Evolutionary conservation across 2,113 vertebrate genomes (phyloP).

Genomic region (Stegastes partitus): DNA sequence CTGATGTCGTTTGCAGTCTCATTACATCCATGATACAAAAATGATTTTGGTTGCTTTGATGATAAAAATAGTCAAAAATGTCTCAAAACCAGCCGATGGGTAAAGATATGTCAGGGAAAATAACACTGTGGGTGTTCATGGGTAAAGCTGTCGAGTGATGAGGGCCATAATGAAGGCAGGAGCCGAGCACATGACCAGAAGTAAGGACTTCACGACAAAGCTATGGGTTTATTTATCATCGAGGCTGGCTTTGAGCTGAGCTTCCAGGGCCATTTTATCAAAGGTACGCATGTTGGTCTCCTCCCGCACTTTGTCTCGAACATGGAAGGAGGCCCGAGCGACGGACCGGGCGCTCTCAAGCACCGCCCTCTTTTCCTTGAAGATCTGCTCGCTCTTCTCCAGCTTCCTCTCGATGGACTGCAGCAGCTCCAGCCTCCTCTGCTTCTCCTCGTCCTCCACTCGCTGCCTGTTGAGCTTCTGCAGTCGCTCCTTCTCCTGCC

Average conservation of each 20-base stretch:
- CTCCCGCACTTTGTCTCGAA: slow-evolving; percentile 94
- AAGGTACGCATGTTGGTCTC: slow-evolving; percentile 96
- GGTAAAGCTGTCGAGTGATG: slow-evolving; percentile 62
- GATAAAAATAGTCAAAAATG: slow-evolving; percentile 21
- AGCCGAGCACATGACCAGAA: slow-evolving; percentile 55
- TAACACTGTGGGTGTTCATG: slow-evolving; percentile 35
- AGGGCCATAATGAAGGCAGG: slow-evolving; percentile 55
- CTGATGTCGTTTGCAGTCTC: slow-evolving; percentile 4
- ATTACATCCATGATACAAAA: slow-evolving; percentile 38
- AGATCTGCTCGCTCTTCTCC: slow-evolving; percentile 97
- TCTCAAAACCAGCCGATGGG: slow-evolving; percentile 40
- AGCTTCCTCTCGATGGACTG: slow-evolving; percentile 96
- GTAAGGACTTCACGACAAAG: slow-evolving; percentile 29
- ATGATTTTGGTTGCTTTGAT: slow-evolving; percentile 40
- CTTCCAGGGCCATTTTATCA: slow-evolving; percentile 97
- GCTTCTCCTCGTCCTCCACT: slow-evolving; percentile 92
- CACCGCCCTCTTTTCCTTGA: slow-evolving; percentile 91
- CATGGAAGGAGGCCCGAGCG: slow-evolving; percentile 94
- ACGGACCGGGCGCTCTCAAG: slow-evolving; percentile 95
- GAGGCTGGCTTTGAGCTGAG: slow-evolving; percentile 92
- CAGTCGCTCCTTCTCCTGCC: slow-evolving; percentile 93
- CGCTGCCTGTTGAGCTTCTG: slow-evolving; percentile 94
- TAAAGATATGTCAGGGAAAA: slow-evolving; percentile 37
- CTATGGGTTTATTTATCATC: slow-evolving; percentile 85
- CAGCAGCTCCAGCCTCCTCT: slow-evolving; percentile 90